Base-by-base conservation (phyloP, 1,140 invertebrate species). In the Lucilia cuprina region DNA sequence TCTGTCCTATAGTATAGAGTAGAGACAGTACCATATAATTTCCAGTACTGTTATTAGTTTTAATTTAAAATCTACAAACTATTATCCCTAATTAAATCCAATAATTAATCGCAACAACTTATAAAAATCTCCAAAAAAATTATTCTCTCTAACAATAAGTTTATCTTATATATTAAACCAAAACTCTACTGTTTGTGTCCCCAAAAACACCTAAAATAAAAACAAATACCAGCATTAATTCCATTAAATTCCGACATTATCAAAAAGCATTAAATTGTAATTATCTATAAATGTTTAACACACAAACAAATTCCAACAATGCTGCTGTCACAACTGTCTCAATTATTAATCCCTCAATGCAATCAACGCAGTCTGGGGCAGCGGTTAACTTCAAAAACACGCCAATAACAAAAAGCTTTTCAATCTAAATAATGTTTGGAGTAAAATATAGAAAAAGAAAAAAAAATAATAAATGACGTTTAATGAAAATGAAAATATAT, bases 261-360 rank as follows among this genome's bases (percentile, higher is more conserved):
- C 77, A 80, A 30, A 80, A 21, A 21, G 77, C 77, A 80, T 80
- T 80, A 80, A 80, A 80, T 80, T 80, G 77, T 49, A 80, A 80
- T 80, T 80, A 80, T 80, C 77, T 41, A 50, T 80, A 49, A 80
- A 49, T 49, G 77, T 49, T 80, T 49, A 80, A 80, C 77, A 80
- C 77, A 80, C 65, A 80, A 80, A 80, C 77, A 80, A 80, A 80
- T 80, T 80, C 77, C 77, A 80, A 80, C 77, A 80, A 80, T 80
- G 77, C 77, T 80, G 77, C 41, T 80, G 77, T 80, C 77, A 80
- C 77, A 80, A 80, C 77, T 80, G 77, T 80, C 77, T 80, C 77
- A 21, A 80, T 50, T 50, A 21, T 80, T 80, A 80, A 80, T 80
- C 77, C 77, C 77, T 80, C 77, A 80, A 80, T 50, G 50, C 77